A percentile compares a stretch with the other conserved stretches of the same genome.
phyloP scores from a whole-genome alignment of 2,888 invertebrate species.

The Heliconius ethilla region DNA sequence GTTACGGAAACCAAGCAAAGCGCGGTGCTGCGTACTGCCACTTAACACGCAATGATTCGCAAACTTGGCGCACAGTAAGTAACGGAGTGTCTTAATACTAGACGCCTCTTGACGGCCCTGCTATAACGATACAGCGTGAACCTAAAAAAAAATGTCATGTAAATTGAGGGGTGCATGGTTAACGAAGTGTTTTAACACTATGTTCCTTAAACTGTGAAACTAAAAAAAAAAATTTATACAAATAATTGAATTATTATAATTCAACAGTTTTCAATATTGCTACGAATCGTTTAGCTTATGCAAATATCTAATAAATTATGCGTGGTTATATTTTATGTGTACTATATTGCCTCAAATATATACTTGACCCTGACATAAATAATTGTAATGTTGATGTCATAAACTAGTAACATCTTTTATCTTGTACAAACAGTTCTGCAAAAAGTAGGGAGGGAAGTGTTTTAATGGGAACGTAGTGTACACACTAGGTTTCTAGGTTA shows the following conservation, averaged over 20 bases:
- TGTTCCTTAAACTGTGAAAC: not conserved
- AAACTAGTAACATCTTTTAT: not conserved
- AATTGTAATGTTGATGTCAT: not conserved
- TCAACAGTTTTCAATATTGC: not conserved
- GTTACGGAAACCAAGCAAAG: not conserved
- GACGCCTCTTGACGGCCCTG: too few species aligned
- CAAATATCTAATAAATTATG: not conserved
- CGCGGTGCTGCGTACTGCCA: not conserved
- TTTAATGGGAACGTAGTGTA: too few species aligned
- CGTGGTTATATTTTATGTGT: not conserved
- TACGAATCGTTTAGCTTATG: not conserved
- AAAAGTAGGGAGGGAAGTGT: too few species aligned
- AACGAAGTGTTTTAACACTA: too few species aligned
- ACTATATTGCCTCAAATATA: not conserved
- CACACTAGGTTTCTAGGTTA: too few species aligned
- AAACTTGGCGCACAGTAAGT: not conserved
- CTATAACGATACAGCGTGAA: not conserved
- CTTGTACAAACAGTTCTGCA: too few species aligned
- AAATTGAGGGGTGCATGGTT: too few species aligned
- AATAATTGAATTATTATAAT: not conserved
- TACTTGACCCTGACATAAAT: conserved; percentile 1
- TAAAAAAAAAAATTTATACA: not conserved
- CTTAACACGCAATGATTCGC: not conserved
- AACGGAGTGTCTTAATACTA: not conserved
- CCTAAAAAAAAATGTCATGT: not conserved